Evolutionary conservation across 64 coral and sea anemone species (phyloP).

Genomic region (Exaiptasia diaphana): DNA sequence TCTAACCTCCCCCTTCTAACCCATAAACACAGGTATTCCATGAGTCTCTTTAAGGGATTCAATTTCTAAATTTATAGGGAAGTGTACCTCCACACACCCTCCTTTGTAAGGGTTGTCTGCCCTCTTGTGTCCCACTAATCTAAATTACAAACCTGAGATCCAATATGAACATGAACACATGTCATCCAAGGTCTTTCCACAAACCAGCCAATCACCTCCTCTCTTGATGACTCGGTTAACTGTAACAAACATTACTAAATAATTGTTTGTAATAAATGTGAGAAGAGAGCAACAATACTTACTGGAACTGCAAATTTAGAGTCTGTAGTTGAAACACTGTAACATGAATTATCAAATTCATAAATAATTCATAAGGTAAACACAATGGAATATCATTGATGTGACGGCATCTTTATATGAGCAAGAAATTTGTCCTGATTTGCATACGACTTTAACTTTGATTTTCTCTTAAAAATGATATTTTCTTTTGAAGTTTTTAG

Average conservation of each 20-base stretch:
- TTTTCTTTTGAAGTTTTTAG: too few relatives aligned
- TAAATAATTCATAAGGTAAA: too few relatives aligned
- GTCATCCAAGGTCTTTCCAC: slow-evolving; percentile 56
- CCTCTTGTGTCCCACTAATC: not conserved
- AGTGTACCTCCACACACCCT: not conserved
- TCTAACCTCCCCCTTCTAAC: too few relatives aligned
- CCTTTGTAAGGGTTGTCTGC: not conserved
- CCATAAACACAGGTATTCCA: too few relatives aligned
- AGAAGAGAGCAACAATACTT: not conserved
- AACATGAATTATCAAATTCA: not conserved
- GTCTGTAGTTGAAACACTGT: slow-evolving; percentile 48
- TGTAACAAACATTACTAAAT: not conserved
- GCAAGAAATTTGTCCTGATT: too few relatives aligned
- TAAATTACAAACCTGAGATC: slow-evolving; percentile 56
- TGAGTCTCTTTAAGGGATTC: too few relatives aligned
- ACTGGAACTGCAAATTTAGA: slow-evolving; percentile 83
- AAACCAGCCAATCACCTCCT: slow-evolving; percentile 60
- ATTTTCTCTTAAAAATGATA: too few relatives aligned
- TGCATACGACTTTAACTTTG: too few relatives aligned
- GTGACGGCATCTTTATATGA: too few relatives aligned
- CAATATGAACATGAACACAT: slow-evolving; percentile 73
- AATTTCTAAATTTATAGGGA: too few relatives aligned
- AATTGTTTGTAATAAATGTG: not conserved
- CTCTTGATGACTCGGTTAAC: slow-evolving; percentile 58
- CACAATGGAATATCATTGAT: too few relatives aligned